phyloP scores from a whole-genome alignment of 1,140 invertebrate genomes.

The Panagrolaimus sp. region DNA sequence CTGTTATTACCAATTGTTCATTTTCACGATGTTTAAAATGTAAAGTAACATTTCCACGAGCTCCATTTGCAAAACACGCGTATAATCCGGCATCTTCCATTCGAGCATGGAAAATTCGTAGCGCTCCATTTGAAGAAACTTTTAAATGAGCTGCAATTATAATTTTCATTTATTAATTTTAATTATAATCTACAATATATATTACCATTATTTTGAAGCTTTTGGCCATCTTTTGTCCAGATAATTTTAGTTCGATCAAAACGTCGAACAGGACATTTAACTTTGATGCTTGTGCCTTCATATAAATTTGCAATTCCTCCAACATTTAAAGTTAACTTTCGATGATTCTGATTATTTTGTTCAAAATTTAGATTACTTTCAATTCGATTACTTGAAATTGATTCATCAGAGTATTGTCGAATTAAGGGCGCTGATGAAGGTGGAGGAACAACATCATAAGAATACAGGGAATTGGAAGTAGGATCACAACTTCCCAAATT shows the following conservation, averaged over 20 bases:
- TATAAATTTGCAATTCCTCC: slow-evolving; percentile 54
- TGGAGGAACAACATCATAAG: slow-evolving; percentile 10
- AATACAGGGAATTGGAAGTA: not conserved
- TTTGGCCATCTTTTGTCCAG: slow-evolving; percentile 53
- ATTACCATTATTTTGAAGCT: slow-evolving; percentile 48
- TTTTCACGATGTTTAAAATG: slow-evolving; percentile 40
- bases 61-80: slow-evolving; percentile 48
- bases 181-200: not conserved
- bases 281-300: slow-evolving; percentile 49
- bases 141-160: slow-evolving; percentile 53
- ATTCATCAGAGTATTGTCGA: slow-evolving; percentile 13
- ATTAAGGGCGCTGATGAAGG: not conserved
- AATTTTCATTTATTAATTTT: not conserved
- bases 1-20: not conserved
- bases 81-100: slow-evolving; percentile 55
- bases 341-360: slow-evolving; percentile 32
- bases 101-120: slow-evolving; percentile 54
- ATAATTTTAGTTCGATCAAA: slow-evolving; percentile 43
- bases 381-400: slow-evolving; percentile 8
- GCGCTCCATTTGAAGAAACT: slow-evolving; percentile 54
- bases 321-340: slow-evolving; percentile 50
- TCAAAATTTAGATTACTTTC: slow-evolving; percentile 28
- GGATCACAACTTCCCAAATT: slow-evolving; percentile 43
- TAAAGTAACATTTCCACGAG: slow-evolving; percentile 53
- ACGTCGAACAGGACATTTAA: slow-evolving; percentile 51